phyloP scores from a whole-genome alignment of 2,797 vertebrate genomes.

The Tragelaphus oryx region DNA sequence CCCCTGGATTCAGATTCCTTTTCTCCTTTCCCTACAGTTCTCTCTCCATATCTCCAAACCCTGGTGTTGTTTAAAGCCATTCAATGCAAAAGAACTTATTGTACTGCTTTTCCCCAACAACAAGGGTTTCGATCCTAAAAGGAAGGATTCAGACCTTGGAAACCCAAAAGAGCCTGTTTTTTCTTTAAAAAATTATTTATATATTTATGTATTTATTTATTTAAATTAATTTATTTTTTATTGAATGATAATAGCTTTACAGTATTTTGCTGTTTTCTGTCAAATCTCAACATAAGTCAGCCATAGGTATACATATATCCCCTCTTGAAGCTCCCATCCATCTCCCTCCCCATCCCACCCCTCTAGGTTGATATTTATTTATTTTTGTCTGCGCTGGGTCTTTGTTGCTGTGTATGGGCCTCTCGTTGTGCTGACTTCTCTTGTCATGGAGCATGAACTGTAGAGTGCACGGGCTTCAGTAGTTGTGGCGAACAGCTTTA shows the following conservation, averaged over 20 bases:
- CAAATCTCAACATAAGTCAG: too few relatives aligned
- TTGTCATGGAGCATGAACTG: fast-evolving
- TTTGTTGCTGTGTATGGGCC: not conserved
- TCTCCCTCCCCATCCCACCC: too few relatives aligned
- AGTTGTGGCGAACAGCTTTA: not conserved
- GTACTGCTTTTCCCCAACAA: not conserved
- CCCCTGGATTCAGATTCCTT: not conserved
- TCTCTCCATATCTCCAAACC: not conserved
- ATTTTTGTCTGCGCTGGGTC: not conserved
- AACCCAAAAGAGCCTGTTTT: not conserved
- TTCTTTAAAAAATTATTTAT: not conserved
- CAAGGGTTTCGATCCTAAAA: not conserved
- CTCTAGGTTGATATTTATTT: not conserved
- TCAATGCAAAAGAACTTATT: not conserved
- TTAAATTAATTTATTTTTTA: not conserved
- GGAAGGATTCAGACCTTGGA: not conserved
- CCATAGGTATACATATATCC: too few relatives aligned
- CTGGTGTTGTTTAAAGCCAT: not conserved
- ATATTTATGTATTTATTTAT: not conserved
- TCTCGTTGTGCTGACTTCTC: fast-evolving
- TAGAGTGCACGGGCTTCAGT: not conserved
- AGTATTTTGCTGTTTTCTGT: too few relatives aligned
- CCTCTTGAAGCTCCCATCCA: fast-evolving
- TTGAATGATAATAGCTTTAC: too few relatives aligned
- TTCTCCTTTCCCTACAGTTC: not conserved